Evolutionary conservation across 1,140 invertebrate species (phyloP).

Genomic region (Zaprionus camerounensis): DNA sequence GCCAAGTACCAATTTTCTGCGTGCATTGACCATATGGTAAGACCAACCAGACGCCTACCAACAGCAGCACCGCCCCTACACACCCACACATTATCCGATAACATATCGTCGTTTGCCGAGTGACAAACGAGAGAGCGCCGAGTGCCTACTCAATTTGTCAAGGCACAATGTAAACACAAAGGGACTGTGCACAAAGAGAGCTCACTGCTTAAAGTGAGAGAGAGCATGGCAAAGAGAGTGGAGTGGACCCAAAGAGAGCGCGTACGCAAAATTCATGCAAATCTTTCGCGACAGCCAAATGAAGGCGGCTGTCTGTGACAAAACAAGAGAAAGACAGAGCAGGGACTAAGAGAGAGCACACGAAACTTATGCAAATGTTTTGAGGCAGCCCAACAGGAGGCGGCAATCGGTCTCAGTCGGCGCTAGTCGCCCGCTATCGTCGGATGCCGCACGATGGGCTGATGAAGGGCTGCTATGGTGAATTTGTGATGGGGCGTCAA

Average conservation of each 20-base stretch:
- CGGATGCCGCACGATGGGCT: constrained; percentile 4
- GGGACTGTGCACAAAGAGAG: not conserved
- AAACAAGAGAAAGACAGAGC: not conserved
- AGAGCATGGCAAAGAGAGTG: not conserved
- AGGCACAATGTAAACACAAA: not conserved
- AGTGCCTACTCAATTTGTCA: constrained; percentile 5
- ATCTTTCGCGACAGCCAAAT: not conserved
- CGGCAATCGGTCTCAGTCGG: not conserved
- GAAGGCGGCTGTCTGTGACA: not conserved
- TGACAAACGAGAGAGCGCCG: not conserved
- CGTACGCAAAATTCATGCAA: not conserved
- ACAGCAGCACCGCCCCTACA: not conserved
- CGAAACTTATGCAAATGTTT: not conserved
- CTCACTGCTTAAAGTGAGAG: not conserved
- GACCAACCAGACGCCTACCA: constrained; percentile 16
- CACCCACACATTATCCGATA: constrained; percentile 7
- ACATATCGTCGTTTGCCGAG: not conserved
- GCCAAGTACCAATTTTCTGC: constrained; percentile 64
- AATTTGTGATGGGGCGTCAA: not conserved
- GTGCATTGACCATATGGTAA: constrained; percentile 75
- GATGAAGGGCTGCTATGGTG: not conserved
- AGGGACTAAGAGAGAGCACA: not conserved
- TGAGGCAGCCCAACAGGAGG: not conserved
- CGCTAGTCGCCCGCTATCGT: not conserved
- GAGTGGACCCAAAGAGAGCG: not conserved